Evolutionary conservation across 2,888 invertebrate species (phyloP).

Genomic region (Osmoderma eremita): DNA sequence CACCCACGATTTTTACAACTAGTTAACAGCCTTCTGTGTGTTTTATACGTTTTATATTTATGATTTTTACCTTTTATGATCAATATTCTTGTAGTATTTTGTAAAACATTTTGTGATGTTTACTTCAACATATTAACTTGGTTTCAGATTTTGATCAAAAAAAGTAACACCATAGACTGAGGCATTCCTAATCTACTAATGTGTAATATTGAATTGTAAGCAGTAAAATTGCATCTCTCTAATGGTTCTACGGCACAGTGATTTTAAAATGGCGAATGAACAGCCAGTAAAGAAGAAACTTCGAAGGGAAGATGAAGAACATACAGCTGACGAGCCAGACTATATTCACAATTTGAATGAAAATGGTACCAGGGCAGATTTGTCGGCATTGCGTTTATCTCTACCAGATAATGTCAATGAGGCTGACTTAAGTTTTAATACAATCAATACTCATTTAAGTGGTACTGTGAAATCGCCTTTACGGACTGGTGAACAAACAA

Average conservation of each 20-base stretch:
- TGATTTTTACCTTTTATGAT: not conserved
- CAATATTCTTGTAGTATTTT: not conserved
- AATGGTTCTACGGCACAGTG: conserved; percentile 75
- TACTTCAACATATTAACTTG: conserved; percentile 3
- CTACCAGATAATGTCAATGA: conserved; percentile 56
- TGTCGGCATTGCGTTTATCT: conserved; percentile 23
- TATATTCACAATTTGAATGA: conserved; percentile 65
- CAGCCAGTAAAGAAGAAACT: conserved; percentile 88
- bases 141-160: conserved; percentile 15
- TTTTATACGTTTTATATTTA: not conserved
- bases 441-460: conserved; percentile 54
- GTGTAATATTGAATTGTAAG: conserved; percentile 17
- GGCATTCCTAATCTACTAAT: conserved; percentile 1
- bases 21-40: not conserved
- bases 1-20: not conserved
- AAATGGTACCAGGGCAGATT: conserved; percentile 25
- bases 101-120: not conserved
- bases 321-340: conserved; percentile 70
- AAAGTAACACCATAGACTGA: not conserved
- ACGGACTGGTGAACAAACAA: conserved; percentile 49
- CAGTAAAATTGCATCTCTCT: conserved; percentile 53
- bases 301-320: conserved; percentile 71
- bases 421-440: conserved; percentile 56
- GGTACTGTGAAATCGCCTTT: conserved; percentile 50
- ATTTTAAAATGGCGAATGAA: conserved; percentile 76